Percentiles rank a stretch among this genome's conserved stretches.
Evolutionary conservation across 1,140 invertebrate genomes (phyloP).

Genomic region (Anoplolepis gracilipes): DNA sequence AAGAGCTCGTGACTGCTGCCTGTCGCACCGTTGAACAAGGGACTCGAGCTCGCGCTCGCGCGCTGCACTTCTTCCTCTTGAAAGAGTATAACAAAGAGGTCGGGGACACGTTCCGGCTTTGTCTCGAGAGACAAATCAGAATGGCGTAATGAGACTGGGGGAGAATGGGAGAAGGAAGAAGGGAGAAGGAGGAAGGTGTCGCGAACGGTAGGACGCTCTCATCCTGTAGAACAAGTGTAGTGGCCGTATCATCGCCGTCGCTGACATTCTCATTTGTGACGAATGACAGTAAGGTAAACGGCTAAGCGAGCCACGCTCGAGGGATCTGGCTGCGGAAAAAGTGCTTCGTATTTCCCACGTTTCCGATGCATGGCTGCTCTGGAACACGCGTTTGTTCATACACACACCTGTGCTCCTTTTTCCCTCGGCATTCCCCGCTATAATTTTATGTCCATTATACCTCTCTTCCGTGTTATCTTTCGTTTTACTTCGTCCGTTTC

Average conservation of each 20-base stretch:
- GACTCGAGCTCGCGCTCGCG: neutral
- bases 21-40: conserved; percentile 45
- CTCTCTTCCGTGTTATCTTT: conserved; percentile 56
- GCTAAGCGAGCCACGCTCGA: conserved; percentile 67
- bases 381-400: conserved; percentile 57
- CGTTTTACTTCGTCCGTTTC: conserved; percentile 59
- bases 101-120: conserved; percentile 29
- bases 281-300: conserved; percentile 66
- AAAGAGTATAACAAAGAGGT: conserved; percentile 12
- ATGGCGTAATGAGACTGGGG: conserved; percentile 3
- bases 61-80: conserved; percentile 12
- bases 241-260: conserved; percentile 7
- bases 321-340: conserved; percentile 71
- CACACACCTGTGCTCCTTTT: neutral
- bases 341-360: conserved; percentile 63
- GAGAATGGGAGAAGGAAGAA: no score
- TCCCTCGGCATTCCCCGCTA: conserved; percentile 13
- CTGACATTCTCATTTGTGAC: conserved; percentile 44
- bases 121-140: conserved; percentile 58
- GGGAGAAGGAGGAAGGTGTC: no score
- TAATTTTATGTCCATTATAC: conserved; percentile 51
- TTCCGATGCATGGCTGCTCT: conserved; percentile 71
- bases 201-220: neutral
- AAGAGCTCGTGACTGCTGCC: conserved; percentile 54
- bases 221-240: conserved; percentile 28